Evolutionary conservation across 2,797 vertebrate species (phyloP).

Genomic region (Pempheris klunzingeri): DNA sequence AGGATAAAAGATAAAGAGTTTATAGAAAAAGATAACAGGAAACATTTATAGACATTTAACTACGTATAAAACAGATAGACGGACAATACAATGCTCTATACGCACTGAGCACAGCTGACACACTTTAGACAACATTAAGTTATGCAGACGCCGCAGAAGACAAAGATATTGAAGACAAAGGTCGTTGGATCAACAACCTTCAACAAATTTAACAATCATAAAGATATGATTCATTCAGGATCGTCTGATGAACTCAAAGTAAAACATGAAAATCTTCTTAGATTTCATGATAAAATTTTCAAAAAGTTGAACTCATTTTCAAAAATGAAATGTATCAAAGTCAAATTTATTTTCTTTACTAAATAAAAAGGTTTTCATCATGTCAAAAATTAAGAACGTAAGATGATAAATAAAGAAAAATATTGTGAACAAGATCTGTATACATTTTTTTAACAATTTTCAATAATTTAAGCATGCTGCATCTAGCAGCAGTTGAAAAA

Average conservation of each 20-base stretch:
- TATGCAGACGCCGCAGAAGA: background rate
- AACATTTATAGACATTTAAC: constrained; percentile 14
- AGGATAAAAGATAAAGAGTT: constrained; percentile 33
- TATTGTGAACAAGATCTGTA: too few relatives aligned
- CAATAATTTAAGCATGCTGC: too few relatives aligned
- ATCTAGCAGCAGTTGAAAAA: too few relatives aligned
- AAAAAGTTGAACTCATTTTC: too few relatives aligned
- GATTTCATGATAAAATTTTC: background rate
- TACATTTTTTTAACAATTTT: too few relatives aligned
- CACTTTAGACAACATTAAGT: background rate
- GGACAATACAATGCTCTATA: constrained; percentile 20
- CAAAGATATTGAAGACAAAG: background rate
- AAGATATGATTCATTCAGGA: background rate
- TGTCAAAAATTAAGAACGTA: background rate
- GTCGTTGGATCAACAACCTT: too few relatives aligned
- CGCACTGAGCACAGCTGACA: constrained; percentile 57
- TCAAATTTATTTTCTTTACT: too few relatives aligned
- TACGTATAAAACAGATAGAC: constrained; percentile 19
- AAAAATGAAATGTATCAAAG: too few relatives aligned
- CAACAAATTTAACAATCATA: too few relatives aligned
- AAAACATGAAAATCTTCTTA: background rate
- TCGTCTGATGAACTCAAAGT: too few relatives aligned
- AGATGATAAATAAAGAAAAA: background rate
- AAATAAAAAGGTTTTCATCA: too few relatives aligned
- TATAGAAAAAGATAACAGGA: constrained; percentile 20